Evolutionary conservation across 2,797 vertebrate species (phyloP), one percentile per base, ranked within the genome.

Genomic region (Semaprochilodus insignis): DNA sequence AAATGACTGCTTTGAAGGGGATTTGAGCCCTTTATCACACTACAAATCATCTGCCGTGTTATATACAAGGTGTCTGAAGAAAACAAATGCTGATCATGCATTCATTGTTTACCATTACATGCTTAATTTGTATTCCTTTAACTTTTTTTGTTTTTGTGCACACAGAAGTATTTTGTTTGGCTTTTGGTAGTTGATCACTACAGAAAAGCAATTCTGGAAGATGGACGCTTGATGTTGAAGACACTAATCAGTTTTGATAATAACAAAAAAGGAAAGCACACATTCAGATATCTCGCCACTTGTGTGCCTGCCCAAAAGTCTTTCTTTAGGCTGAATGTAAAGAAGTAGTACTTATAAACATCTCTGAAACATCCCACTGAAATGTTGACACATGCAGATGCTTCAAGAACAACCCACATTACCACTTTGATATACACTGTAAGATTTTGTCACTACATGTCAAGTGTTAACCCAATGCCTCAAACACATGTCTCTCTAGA

Each of bases 41-140:
- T 86, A 85, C 83, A 83, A 76, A 65, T 85, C 62, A 83, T 83
- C 80, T 72, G 82, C 82, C 78, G 82, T 80, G 70, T 80, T 82
- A 76, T 84, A 73, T 82, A 70, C 77, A 75, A 79, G 71, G 51
- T 55, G 31, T 74, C 70, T 71, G 63, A 79, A 63, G 62, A 82
- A 74, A 70, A 77, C 11, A 48, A 85, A 78, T 84, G 66, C 77
- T 80, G 83, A 83, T 78, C 74, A 40, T 59, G 77, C 62, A 57
- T 23, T 8, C 74, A 83, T 51, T 55, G 87, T 90, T 92, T 89
- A 91, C 91, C 89, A 89, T 93, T 91, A 92, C 91, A 89, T 93
- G 91, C 91, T 93, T 89, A 89, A 87, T 86, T 90, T 86, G 86
- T 90, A 67, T 85, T 81, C 81, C 78, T 87, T 77, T 87, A 73